A percentile compares a stretch with the other conserved stretches of the same genome.
phyloP scores from a whole-genome alignment of 2,113 vertebrate species.

The Eptesicus fuscus region DNA sequence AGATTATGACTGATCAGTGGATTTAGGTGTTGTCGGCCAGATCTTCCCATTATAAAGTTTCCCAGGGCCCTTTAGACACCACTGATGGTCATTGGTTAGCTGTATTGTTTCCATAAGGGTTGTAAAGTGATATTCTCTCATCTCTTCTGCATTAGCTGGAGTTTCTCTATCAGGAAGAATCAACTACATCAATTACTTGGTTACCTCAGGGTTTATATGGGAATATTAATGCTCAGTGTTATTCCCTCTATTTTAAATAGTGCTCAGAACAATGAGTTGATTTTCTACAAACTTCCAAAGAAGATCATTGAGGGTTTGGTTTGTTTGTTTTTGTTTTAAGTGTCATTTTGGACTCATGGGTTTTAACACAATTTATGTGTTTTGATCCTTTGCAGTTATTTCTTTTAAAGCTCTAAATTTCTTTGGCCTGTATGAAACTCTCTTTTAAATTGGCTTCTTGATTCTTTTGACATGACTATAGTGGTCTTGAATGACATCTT shows the following conservation, averaged over 20 bases:
- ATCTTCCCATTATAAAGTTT: background rate
- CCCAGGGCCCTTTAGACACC: background rate
- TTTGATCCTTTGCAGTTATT: background rate
- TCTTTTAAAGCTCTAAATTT: background rate
- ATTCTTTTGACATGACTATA: background rate
- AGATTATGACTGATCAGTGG: background rate
- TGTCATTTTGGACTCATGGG: background rate
- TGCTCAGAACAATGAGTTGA: background rate
- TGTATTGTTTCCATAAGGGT: background rate
- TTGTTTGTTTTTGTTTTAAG: background rate
- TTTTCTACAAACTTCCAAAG: background rate
- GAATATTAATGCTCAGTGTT: background rate
- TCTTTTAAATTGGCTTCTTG: conserved; percentile 20
- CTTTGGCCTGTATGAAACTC: background rate
- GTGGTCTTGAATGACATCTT: background rate
- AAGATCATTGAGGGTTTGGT: background rate
- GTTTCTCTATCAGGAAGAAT: conserved; percentile 17
- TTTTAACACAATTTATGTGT: background rate
- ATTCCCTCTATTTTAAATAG: background rate
- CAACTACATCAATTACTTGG: background rate
- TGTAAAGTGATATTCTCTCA: background rate
- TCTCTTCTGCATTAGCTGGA: background rate
- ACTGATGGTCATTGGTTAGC: background rate
- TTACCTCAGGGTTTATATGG: background rate
- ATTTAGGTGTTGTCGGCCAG: background rate